phyloP scores from a whole-genome alignment of 2,888 invertebrate genomes.

The Cosmia pyralina region DNA sequence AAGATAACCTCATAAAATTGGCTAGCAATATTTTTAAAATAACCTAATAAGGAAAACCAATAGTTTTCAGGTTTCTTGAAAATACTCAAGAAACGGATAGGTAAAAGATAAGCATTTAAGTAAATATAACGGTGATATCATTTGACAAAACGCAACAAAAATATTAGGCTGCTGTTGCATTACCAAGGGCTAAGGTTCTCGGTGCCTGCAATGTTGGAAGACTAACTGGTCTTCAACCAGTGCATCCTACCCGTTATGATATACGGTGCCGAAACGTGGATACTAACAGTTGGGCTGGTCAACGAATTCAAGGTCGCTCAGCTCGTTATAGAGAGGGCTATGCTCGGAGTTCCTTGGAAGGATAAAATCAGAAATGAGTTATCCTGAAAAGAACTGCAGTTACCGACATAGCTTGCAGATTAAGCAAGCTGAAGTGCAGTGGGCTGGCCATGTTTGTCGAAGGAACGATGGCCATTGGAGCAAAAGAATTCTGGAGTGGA shows the following conservation, averaged over 20 bases:
- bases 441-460: neutral
- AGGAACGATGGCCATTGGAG: neutral
- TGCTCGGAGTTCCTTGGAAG: neutral
- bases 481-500: neutral
- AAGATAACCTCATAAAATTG: neutral
- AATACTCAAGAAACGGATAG: conserved; percentile 15
- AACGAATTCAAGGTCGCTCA: too few relatives aligned
- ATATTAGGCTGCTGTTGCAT: neutral
- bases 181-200: neutral
- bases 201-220: neutral
- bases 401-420: neutral
- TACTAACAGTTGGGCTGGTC: neutral
- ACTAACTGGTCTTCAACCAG: neutral
- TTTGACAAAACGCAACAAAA: conserved; percentile 24
- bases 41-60: conserved; percentile 17
- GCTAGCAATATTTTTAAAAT: neutral
- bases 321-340: neutral
- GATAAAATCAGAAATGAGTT: neutral
- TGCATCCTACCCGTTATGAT: neutral
- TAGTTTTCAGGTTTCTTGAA: conserved; percentile 7
- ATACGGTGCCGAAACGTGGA: too few relatives aligned
- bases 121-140: conserved; percentile 45
- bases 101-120: conserved; percentile 24
- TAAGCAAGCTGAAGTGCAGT: too few relatives aligned
- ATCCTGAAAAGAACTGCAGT: neutral